Conservation (phyloP, 35 echinoderm and acorn worm genomes). For the Holothuria glaberrima region DNA sequence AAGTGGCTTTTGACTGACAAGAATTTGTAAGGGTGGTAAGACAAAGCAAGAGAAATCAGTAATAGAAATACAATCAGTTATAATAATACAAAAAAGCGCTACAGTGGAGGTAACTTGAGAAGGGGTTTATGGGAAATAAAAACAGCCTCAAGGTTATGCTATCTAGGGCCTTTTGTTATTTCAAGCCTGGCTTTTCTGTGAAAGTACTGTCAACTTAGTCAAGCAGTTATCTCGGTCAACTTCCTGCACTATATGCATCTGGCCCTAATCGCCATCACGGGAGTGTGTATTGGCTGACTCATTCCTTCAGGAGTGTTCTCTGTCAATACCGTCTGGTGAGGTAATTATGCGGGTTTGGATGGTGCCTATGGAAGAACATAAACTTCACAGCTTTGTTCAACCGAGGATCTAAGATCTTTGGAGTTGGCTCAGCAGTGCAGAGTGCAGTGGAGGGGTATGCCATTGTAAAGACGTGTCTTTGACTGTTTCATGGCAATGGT, state of each 20-base stretch:
- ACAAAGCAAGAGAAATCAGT: no score
- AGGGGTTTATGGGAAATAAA: no score
- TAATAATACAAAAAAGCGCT: no score
- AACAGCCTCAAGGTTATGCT: no score
- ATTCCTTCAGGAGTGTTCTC: not conserved
- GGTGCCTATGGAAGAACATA: constrained; percentile 58
- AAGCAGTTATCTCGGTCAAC: not conserved
- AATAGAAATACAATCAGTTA: no score
- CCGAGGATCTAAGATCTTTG: not conserved
- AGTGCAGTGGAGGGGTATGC: constrained; percentile 34
- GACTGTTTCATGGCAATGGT: not conserved
- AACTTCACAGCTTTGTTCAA: constrained; percentile 18
- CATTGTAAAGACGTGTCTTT: constrained; percentile 18
- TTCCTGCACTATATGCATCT: constrained; percentile 60
- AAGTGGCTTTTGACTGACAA: no score
- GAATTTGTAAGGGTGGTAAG: no score
- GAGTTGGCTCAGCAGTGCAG: not conserved
- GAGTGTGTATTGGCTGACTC: constrained; percentile 16
- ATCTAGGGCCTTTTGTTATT: no score
- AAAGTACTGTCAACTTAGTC: not conserved
- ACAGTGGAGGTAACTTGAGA: no score
- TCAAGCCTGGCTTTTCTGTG: no score
- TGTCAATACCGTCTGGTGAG: constrained; percentile 33
- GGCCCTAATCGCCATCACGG: constrained; percentile 46
- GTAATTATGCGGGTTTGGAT: constrained; percentile 48